Evolutionary conservation across 2,888 invertebrate species (phyloP).

Genomic region (Drosophila merina): DNA sequence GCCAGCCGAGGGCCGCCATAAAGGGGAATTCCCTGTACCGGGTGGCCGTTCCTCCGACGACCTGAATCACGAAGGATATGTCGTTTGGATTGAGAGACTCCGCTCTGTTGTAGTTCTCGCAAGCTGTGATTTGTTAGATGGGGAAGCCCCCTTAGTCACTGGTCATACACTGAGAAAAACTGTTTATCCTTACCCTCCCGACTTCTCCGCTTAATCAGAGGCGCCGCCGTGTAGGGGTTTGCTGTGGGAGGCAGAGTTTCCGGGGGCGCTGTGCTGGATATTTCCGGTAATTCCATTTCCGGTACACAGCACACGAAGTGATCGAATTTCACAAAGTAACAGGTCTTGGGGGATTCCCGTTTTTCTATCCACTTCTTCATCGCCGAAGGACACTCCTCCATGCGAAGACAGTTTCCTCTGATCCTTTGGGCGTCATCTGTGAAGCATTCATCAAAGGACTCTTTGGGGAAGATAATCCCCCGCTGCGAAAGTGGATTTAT

Average conservation of each 20-base stretch:
- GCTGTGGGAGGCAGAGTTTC: constrained; percentile 10
- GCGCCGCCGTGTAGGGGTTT: neutral
- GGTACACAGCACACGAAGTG: constrained; percentile 72
- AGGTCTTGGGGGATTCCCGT: constrained; percentile 70
- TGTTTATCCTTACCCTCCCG: constrained; percentile 49
- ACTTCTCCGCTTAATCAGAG: constrained; percentile 50
- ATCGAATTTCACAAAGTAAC: constrained; percentile 77
- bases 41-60: constrained; percentile 46
- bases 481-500: constrained; percentile 58
- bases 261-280: constrained; percentile 4
- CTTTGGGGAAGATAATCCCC: constrained; percentile 69
- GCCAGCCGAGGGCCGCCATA: constrained; percentile 76
- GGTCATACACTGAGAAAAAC: neutral
- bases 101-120: constrained; percentile 23
- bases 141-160: constrained; percentile 15
- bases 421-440: constrained; percentile 46
- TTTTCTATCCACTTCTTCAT: constrained; percentile 63
- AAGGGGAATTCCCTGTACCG: constrained; percentile 54
- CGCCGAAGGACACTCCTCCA: constrained; percentile 68
- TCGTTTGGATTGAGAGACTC: constrained; percentile 9
- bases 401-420: constrained; percentile 62
- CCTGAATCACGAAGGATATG: constrained; percentile 1
- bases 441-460: constrained; percentile 67
- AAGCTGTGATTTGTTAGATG: constrained; percentile 10
- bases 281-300: constrained; percentile 8